Conservation (phyloP, 1,140 invertebrate genomes). For the Aphelenchoides avenae region DNA sequence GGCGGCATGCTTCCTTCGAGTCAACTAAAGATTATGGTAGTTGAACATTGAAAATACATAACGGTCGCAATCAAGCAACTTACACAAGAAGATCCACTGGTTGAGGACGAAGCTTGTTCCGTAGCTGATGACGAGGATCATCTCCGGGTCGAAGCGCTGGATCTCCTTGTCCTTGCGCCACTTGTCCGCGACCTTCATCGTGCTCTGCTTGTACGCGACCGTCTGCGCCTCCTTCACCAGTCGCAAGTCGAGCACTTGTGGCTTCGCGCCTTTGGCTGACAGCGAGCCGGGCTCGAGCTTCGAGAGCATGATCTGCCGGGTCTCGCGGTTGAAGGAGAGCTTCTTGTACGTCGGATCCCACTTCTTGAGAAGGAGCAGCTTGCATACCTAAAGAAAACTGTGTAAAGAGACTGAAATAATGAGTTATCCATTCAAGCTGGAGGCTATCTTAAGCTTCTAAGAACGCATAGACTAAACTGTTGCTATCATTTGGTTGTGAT, state of each 20-base stretch:
- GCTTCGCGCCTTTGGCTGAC: conserved; percentile 21
- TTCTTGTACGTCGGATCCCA: conserved; percentile 53
- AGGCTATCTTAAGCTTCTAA: not conserved
- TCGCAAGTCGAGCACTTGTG: conserved; percentile 36
- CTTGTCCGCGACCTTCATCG: conserved; percentile 55
- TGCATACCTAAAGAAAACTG: conserved; percentile 42
- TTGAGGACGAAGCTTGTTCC: conserved; percentile 50
- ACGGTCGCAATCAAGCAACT: conserved; percentile 17
- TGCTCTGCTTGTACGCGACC: conserved; percentile 38
- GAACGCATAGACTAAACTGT: conserved; percentile 3
- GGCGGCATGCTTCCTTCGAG: conserved; percentile 21
- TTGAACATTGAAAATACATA: conserved; percentile 16
- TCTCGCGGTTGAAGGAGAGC: conserved; percentile 45
- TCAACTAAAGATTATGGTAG: conserved; percentile 26
- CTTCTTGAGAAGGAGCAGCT: conserved; percentile 50
- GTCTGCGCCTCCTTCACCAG: conserved; percentile 47
- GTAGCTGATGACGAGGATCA: conserved; percentile 50
- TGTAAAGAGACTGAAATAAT: conserved; percentile 4
- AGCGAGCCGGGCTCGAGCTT: conserved; percentile 25
- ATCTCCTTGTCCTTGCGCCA: conserved; percentile 56
- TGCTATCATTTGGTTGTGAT: not conserved
- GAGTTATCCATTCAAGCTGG: conserved; percentile 9
- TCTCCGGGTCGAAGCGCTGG: conserved; percentile 39
- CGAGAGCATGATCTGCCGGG: conserved; percentile 46
- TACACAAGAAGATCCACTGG: conserved; percentile 54